Evolutionary conservation across 2,113 vertebrate genomes (phyloP), one percentile per base, ranked within the genome.

Genomic region (Coracopsis vasa): DNA sequence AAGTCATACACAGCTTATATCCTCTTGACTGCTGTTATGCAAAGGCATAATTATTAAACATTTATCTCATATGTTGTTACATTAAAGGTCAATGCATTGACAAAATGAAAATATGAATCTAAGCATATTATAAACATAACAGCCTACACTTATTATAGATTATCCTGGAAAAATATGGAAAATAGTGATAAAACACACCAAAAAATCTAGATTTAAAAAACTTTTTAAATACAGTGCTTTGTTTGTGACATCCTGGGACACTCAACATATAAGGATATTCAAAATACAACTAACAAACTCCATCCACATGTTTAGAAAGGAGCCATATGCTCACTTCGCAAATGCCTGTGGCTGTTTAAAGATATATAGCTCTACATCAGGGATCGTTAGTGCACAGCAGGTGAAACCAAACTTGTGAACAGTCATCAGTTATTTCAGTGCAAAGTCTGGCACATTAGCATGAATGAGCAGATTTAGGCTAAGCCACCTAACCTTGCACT

Each of bases 371-470:
- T 91, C 92, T 74, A 61, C 77, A 86, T 19, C 83, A 86, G 88
- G 17, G 72, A 54, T 78, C 1, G 8, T 58, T 47, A 35, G 77
- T 64, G 89, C 89, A 95, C 83, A 96, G 91, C 77, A 95, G 89
- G 86, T 74, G 77, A 88, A 90, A 83, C 51, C 33, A 69, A 91
- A 94, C 89, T 95, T 84, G 94, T 84, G 95, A 97, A 87, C 92
- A 92, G 78, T 37, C 83, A 60, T 21, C 88, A 74, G 96, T 50
- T 71, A 71, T 64, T 94, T 18, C 37, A 47, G 42, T 13, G 80
- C 91, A 74, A 88, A 94, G 92, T 92, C 92, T 97, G 73, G 80
- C 96, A 91, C 33, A 0, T 53, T 44, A 41, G 79, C 53, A 50
- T 3, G 37, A 64, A 18, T 16, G 8, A n/a, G 79, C 75, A 73